Evolutionary conservation across 2,113 vertebrate species (phyloP).

Genomic region (Oxyura jamaicensis): DNA sequence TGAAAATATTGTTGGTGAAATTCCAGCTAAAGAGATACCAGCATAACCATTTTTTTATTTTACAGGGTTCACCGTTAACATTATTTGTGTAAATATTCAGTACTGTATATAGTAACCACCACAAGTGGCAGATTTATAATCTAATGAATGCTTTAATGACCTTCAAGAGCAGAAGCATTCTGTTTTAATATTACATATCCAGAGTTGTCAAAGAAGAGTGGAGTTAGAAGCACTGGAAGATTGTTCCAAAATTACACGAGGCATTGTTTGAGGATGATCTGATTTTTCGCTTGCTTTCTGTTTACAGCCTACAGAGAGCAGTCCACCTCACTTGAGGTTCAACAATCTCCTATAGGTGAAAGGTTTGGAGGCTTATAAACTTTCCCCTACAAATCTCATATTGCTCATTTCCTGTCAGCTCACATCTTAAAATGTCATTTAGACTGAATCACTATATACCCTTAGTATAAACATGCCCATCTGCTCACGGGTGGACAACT

Average conservation of each 20-base stretch:
- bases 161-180: neutral
- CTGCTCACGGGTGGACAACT: constrained; percentile 52
- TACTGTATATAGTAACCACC: neutral
- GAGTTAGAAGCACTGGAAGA: neutral
- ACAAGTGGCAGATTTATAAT: neutral
- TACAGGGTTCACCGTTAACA: neutral
- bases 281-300: neutral
- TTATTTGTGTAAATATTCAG: constrained; percentile 14
- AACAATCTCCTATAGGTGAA: constrained; percentile 20
- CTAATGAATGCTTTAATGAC: neutral
- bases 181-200: neutral
- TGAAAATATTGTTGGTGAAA: neutral
- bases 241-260: neutral
- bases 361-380: neutral
- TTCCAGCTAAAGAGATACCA: neutral
- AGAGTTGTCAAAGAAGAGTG: neutral
- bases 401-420: constrained; percentile 26
- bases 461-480: constrained; percentile 42
- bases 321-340: neutral
- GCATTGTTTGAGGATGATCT: neutral
- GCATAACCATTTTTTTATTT: neutral
- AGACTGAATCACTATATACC: constrained; percentile 25
- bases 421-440: constrained; percentile 22
- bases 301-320: constrained; percentile 1
- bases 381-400: constrained; percentile 35